Percentiles rank a stretch among this genome's conserved stretches.
Conservation (phyloP, 2,797 vertebrate species). For the Austrolebias charrua region DNA sequence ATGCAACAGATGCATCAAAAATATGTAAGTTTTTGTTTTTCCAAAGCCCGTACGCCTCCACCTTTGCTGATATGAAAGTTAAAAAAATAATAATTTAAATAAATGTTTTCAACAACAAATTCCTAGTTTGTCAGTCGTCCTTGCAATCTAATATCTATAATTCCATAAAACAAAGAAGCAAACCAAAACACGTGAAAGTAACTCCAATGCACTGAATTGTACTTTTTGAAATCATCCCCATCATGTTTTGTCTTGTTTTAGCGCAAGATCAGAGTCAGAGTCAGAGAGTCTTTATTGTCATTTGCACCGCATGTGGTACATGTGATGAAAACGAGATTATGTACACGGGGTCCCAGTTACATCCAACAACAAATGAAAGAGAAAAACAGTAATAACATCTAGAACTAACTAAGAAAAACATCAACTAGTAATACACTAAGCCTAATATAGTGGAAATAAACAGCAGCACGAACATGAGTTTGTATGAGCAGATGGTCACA, state of each 20-base stretch:
- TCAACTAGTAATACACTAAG: too few relatives aligned
- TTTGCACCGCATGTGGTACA: too few relatives aligned
- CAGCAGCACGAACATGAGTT: too few relatives aligned
- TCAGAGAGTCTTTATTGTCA: too few relatives aligned
- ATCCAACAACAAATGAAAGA: too few relatives aligned
- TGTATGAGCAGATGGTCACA: too few relatives aligned
- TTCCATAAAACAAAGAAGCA: neutral
- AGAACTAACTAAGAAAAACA: too few relatives aligned
- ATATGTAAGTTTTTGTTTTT: conserved; percentile 3
- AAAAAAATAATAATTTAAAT: conserved; percentile 38
- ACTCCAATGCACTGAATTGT: neutral
- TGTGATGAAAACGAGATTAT: too few relatives aligned
- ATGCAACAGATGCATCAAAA: neutral
- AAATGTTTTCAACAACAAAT: conserved; percentile 51
- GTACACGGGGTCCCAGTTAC: too few relatives aligned
- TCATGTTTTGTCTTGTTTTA: neutral
- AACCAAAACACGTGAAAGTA: neutral
- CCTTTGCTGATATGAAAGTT: conserved; percentile 4
- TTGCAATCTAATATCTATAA: neutral
- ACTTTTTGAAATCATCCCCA: neutral
- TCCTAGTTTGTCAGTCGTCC: neutral
- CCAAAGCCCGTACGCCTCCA: neutral
- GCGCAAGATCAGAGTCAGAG: too few relatives aligned
- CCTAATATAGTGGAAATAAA: too few relatives aligned
- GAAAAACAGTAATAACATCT: too few relatives aligned